phyloP scores from a whole-genome alignment of 2,797 vertebrate species.

The Pseudochirops corinnae region DNA sequence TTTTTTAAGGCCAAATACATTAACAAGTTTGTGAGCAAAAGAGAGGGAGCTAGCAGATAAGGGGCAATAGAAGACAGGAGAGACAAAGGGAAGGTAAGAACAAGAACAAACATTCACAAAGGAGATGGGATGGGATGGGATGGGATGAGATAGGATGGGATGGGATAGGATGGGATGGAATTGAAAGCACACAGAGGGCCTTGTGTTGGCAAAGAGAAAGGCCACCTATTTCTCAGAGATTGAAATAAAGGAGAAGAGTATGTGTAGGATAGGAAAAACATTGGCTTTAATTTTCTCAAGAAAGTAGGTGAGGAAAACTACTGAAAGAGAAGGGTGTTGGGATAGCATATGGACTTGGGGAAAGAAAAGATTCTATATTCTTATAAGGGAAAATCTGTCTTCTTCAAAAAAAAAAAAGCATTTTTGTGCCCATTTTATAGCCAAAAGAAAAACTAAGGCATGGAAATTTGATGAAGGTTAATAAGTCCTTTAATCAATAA shows the following conservation, averaged over 20 bases:
- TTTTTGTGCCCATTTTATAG: background rate
- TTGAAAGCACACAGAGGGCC: too few relatives aligned
- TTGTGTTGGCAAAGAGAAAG: background rate
- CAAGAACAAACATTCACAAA: background rate
- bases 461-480: conserved; percentile 10
- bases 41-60: background rate
- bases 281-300: background rate
- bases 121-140: background rate
- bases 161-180: too few relatives aligned
- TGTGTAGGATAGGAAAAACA: background rate
- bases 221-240: background rate
- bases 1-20: background rate
- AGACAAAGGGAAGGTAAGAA: background rate
- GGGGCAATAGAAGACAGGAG: background rate
- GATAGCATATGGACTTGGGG: background rate
- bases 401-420: background rate
- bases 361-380: background rate
- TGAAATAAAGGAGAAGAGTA: background rate
- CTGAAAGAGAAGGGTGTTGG: background rate
- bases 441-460: conserved; percentile 23
- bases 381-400: background rate
- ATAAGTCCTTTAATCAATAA: background rate
- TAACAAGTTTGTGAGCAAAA: background rate
- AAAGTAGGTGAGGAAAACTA: background rate
- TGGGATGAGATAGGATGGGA: background rate